Base-by-base conservation (phyloP, 2,797 vertebrate genomes). In the Chiropotes sagulatus region DNA sequence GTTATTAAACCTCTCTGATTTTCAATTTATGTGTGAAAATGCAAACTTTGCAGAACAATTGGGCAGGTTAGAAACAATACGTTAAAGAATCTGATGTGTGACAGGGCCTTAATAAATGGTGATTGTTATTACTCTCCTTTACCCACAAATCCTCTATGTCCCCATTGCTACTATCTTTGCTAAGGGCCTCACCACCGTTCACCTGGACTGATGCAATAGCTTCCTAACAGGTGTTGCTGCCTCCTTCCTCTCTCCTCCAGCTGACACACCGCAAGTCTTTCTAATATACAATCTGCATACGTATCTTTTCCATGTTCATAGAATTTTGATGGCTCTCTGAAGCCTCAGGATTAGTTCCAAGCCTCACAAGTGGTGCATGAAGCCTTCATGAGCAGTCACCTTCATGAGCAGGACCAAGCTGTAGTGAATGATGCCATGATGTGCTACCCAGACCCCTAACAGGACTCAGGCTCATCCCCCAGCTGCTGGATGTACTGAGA, bases 371-470 rank as follows among this genome's bases (percentile, higher is more conserved):
- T 2, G 17, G 15, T 22, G 44, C 39, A 7, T 2, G 28, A 8
- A 78, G 36, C 13, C 17, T 67, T n/a, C 58, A 26, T 0, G 30
- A 14, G 28, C 44, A 48, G 22, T 15, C 61, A 67, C 10, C 17
- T 75, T 39, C 67, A 26, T 0, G 26, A 22, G 28, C 28, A 44
- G 28, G 20, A 22, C 19, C 48, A 39, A 17, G 11, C 46, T 70
- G 52, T 19, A 11, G n/a, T 1, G 20, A 57, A 0, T 11, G 44
- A 64, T 6, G 13, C 44, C 30, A 46, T 0, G 15, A 48, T 4
- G 2, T 15, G 20, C 5, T n/a, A 13, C 22, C 26, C 2, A 3
- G 61, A 61, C 12, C 11, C 14, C 67, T n/a, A 0, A 13, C 0
- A 15, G 39, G n/a, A 12, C 4, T 0, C 5, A 28, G 24, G 4